Conservation (phyloP, 2,888 invertebrate genomes). For the Dicyrtoma fusca region DNA sequence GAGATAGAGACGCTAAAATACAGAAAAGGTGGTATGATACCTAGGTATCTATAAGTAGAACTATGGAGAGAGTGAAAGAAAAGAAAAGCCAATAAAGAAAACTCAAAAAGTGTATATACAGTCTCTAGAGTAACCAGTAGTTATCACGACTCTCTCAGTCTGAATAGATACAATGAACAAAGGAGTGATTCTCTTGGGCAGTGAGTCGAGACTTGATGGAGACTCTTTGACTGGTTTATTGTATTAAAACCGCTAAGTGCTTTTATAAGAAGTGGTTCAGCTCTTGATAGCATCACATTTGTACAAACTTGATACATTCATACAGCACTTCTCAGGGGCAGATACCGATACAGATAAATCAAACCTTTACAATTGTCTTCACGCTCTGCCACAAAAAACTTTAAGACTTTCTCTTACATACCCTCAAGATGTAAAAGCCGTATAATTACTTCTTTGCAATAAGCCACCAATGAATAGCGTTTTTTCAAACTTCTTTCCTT, state of each 20-base stretch:
- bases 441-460: no score
- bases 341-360: not conserved
- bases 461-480: no score
- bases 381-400: not conserved
- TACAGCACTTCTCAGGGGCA: not conserved
- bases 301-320: no score
- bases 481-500: no score
- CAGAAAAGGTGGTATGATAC: no score
- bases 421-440: no score
- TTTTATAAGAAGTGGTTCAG: constrained; percentile 26
- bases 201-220: constrained; percentile 31
- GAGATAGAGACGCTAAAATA: no score
- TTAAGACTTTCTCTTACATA: no score
- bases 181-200: constrained; percentile 27
- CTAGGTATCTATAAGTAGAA: not conserved
- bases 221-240: constrained; percentile 32
- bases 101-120: no score
- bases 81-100: not conserved
- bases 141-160: not conserved
- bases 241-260: constrained; percentile 34
- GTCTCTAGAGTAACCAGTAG: no score
- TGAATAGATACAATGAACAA: constrained; percentile 20
- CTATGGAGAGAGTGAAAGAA: not conserved
- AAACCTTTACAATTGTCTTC: not conserved
- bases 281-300: not conserved